Evolutionary conservation across 2,797 vertebrate genomes (phyloP), one percentile per base, ranked within the genome.

Genomic region (Esox lucius): DNA sequence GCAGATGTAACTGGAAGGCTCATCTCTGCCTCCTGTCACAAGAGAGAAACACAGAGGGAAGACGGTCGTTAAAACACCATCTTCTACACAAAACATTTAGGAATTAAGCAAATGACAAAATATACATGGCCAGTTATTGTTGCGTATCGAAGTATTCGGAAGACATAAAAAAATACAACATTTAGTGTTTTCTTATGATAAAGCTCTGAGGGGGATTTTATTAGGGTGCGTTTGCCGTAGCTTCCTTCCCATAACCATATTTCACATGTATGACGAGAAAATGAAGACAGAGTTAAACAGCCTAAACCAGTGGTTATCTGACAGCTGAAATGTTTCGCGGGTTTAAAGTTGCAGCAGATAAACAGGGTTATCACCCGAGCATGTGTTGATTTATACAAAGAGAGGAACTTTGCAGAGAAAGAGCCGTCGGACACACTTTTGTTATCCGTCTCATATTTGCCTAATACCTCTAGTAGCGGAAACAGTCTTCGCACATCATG

Each of bases 1-100:
- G 93, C 98, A 99, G 91, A 97, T 97, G 91, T 98, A 98, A 94
- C 95, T 98, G 82, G 96, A 96, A 88, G 97, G 98, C 92, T 99
- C 98, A 79, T 97, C 96, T 92, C 96, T 96, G 92, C 95, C 94
- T 99, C 95, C 94, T 99, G 91, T 81, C 81, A 93, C 77, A 92
- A 85, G 68, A 46, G 33, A 89, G 75, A 84, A 86, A 88, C 46
- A 76, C 22, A 75, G 68, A 76, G 5, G 33, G 46, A 62, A 35
- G 22, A 33, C 3, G 13, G 12, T 11, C 3, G 28, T 31, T 31
- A 9, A 56, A 39, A 56, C 15, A 22, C 11, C 0, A 53, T n/a
- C 53, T 71, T 78, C 2, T 76, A 73, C 71, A 31, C 26, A 64
- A 64, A 28, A 64, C 6, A 31, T 65, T 33, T 31, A 16, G 28